These are phyloP conservation scores for Drosophila sucinea DNA, from an alignment of 1,140 invertebrate species.

Conservation along the genomic window DNA sequence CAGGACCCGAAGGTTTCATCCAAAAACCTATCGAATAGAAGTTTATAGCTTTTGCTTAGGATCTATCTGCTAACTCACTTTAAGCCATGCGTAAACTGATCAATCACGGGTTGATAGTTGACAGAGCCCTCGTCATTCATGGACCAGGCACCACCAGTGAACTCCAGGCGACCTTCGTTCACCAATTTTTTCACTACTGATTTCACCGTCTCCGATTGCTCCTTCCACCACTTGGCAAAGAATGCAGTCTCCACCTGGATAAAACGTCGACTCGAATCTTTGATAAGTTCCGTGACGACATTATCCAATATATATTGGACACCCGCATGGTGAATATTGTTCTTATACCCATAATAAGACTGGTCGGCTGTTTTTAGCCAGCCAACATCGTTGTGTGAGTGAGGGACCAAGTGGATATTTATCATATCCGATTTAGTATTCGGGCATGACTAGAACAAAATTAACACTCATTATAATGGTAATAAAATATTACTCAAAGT, in stretches of 20 bases:
- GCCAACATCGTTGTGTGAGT: conserved; percentile 95
- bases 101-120: conserved; percentile 96
- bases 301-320: conserved; percentile 97
- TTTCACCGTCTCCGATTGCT: conserved; percentile 87
- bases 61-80: conserved; percentile 84
- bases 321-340: conserved; percentile 89
- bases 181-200: conserved; percentile 86
- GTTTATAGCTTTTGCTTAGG: neutral
- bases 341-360: conserved; percentile 92
- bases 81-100: conserved; percentile 94
- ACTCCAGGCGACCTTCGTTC: conserved; percentile 91
- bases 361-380: conserved; percentile 97
- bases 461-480: no score
- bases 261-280: conserved; percentile 89
- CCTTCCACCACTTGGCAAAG: conserved; percentile 96
- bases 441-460: conserved; percentile 84
- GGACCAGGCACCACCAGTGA: conserved; percentile 93
- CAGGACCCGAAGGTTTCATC: conserved; percentile 94
- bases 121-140: conserved; percentile 97
- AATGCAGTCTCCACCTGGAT: conserved; percentile 93
- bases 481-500: no score
- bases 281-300: conserved; percentile 90
- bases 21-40: conserved; percentile 83
- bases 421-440: conserved; percentile 86
- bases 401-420: conserved; percentile 93